phyloP scores from a whole-genome alignment of 2,888 invertebrate species.

The Volucella inanis region DNA sequence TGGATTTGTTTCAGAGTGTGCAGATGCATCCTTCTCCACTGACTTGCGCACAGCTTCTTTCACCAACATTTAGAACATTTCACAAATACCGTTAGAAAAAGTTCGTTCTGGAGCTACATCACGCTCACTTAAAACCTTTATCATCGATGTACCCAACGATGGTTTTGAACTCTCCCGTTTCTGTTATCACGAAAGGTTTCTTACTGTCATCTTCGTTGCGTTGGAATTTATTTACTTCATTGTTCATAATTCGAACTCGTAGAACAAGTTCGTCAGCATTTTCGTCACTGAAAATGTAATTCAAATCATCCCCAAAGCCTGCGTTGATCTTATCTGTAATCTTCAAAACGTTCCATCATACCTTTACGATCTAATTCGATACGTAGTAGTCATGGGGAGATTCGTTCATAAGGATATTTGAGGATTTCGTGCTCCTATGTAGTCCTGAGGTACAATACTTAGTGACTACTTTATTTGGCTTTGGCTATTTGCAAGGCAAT shows the following conservation, averaged over 20 bases:
- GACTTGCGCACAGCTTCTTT: conserved; percentile 99
- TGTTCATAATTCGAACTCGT: conserved; percentile 99
- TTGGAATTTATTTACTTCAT: conserved; percentile 93
- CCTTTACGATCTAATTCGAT: conserved; percentile 99
- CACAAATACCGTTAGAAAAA: conserved; percentile 99
- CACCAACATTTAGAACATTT: conserved; percentile 98
- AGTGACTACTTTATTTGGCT: too few relatives aligned
- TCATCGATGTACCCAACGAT: conserved; percentile 99
- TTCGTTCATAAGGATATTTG: conserved; percentile 84
- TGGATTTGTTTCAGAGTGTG: conserved; percentile 99
- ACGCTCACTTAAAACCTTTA: conserved; percentile 98
- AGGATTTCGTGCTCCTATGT: too few relatives aligned
- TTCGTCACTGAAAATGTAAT: conserved; percentile 99
- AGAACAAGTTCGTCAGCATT: conserved; percentile 99
- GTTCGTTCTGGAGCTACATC: conserved; percentile 99
- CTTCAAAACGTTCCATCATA: conserved; percentile 99
- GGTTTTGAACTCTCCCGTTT: conserved; percentile 98
- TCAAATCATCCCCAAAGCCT: conserved; percentile 99
- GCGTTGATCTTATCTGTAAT: conserved; percentile 99
- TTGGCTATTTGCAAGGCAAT: too few relatives aligned
- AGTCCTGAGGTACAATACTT: too few relatives aligned
- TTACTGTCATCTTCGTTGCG: conserved; percentile 95
- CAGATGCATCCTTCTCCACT: conserved; percentile 99
- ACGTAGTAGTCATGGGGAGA: conserved; percentile 98
- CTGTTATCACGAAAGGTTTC: conserved; percentile 98